Evolutionary conservation across 2,888 invertebrate genomes (phyloP), one percentile per base, ranked within the genome.

Genomic region (Pachycephus smyrnensis): DNA sequence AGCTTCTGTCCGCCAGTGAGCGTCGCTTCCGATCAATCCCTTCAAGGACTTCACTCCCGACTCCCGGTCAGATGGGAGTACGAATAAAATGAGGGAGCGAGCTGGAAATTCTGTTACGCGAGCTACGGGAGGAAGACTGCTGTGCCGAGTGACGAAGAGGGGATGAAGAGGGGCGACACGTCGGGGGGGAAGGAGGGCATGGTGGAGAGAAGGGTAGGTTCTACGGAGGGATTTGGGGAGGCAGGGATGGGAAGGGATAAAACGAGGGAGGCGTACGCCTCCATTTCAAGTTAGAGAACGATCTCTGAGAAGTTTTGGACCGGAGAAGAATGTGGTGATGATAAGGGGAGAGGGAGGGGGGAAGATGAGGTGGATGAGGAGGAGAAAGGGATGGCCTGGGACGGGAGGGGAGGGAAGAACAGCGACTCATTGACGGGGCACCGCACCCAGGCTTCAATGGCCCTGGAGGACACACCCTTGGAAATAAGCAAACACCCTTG

Each of bases 21-120:
- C 82, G 82, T 83, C 82, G 84, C 82, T 85, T 85, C 83, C 86
- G 86, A 86, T 85, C 86, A 86, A 86, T 86, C 86, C 83, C 86
- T 83, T 86, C 86, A 86, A 86, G 86, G 86, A 83, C 86, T 85
- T 85, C 80, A 77, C 82, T 83, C 82, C 81, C 82, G 83, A 77
- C 82, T 83, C 82, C 81, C 82, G 82, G 84, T 85, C 82, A 82
- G 84, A 79, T 76, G 81, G 79, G 81, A 73, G 78, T 79, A 79
- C 81, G 82, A 82, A 82, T 85, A 82, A 84, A 85, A 84, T 80
- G 84, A 81, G 81, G 73, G 79, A 79, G 68, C 68, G 73, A 68
- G 75, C 68, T 76, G 73, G 30, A 35, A 35, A 74, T 71, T 31
- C 31, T 31, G 71, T 71, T 33, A 71, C 31, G 32, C 31, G 71